Evolutionary conservation across 2,888 invertebrate genomes (phyloP).

Genomic region (Ectobius pallidus): DNA sequence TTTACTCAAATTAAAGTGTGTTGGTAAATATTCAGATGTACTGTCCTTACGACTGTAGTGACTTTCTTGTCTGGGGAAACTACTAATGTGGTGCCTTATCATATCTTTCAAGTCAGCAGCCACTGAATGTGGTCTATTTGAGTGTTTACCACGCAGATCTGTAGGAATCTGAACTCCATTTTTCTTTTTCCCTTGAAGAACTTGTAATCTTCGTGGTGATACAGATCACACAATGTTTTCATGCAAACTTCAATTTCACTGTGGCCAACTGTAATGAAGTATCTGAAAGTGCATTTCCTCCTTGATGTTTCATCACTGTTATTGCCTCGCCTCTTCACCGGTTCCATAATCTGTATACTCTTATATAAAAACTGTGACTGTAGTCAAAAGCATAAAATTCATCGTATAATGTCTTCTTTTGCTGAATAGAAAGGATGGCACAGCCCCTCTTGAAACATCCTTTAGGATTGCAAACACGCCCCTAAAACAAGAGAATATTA

Average conservation of each 20-base stretch:
- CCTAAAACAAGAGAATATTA: background rate
- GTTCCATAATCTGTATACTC: background rate
- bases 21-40: background rate
- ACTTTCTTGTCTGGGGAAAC: slow-evolving; percentile 6
- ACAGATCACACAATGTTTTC: slow-evolving; percentile 3
- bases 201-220: background rate
- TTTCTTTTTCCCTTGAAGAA: slow-evolving; percentile 9
- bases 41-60: slow-evolving; percentile 1
- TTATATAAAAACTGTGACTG: background rate
- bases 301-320: background rate
- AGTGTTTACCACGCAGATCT: background rate
- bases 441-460: no score
- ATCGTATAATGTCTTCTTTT: background rate
- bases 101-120: background rate
- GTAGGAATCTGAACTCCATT: background rate
- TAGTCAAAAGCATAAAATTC: background rate
- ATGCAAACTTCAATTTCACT: background rate
- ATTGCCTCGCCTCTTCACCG: background rate
- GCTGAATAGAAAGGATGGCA: background rate
- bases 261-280: background rate
- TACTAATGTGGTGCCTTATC: background rate
- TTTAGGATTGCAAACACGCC: no score
- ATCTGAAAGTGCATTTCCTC: background rate
- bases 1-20: background rate
- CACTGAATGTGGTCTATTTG: background rate